Base-by-base conservation (phyloP, 2,888 invertebrate species). In the Drosophila kambysellisi region DNA sequence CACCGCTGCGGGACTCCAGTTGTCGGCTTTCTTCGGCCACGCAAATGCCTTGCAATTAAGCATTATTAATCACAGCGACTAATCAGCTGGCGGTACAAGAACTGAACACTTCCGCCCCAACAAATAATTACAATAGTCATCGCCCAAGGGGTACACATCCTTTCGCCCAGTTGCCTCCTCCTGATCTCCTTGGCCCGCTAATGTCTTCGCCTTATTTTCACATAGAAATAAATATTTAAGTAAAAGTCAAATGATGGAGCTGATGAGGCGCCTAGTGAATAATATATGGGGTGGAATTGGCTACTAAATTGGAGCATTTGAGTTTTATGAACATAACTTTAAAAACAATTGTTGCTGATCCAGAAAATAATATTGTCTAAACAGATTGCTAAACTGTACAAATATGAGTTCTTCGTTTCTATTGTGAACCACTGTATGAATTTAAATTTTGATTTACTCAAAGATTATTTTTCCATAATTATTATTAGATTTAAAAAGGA, bases 61-160 rank as follows among this genome's bases (percentile, higher is more conserved):
- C 82, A 79, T 88, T 84, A 88, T 88, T 88, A 88, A 88, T 88
- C 87, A 88, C 88, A 73, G 82, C 81, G 71, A 78, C 83, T 83
- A 84, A 76, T 70, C 82, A 82, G 73, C 63, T 52, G 43, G 53
- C 43, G 32, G 46, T 53, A 39, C 70, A 69, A 51, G 70, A 81
- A 69, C 68, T 71, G 72, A 74, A 74, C 74, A 74, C 83, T 85
- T 86, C 85, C 83, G 74, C 58, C 58, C 58, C 52, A 59, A 67
- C 84, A 85, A 85, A 87, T 84, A 85, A 84, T 84, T 84, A 85
- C 85, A 87, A 76, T 79, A 81, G 87, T 76, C 85, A 81, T 74
- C 79, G 74, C 70, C 78, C 71, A 60, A 39, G 74, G 63, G 37
- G 25, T 73, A 63, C 74, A 58, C 70, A 63, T 77, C 74, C 73